Conservation (phyloP, 1,140 invertebrate genomes). For the Diprion similis region DNA sequence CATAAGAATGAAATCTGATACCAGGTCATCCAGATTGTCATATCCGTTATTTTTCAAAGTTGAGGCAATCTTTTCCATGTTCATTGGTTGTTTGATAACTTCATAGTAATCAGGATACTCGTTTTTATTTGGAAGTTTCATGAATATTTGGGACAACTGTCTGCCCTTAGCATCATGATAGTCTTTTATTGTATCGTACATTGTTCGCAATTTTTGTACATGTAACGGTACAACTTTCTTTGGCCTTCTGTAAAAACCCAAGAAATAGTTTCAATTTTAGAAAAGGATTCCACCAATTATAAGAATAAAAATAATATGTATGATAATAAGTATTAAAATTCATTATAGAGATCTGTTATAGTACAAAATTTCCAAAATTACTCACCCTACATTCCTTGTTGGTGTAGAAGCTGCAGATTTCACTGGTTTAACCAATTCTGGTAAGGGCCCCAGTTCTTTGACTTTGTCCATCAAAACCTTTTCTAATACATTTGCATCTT, state of each 20-base stretch:
- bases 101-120: slow-evolving; percentile 99
- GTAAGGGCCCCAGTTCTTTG: slow-evolving; percentile 72
- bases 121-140: slow-evolving; percentile 91
- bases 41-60: slow-evolving; percentile 85
- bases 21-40: slow-evolving; percentile 86
- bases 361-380: slow-evolving; percentile 29
- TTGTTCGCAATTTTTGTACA: slow-evolving; percentile 81
- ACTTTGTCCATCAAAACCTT: slow-evolving; percentile 84
- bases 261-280: slow-evolving; percentile 11
- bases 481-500: slow-evolving; percentile 91
- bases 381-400: slow-evolving; percentile 53
- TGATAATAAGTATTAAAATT: slow-evolving; percentile 9
- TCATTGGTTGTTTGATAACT: slow-evolving; percentile 96
- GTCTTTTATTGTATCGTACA: slow-evolving; percentile 90
- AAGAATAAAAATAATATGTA: not conserved
- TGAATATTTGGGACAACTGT: slow-evolving; percentile 89
- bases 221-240: slow-evolving; percentile 65
- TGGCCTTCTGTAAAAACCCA: slow-evolving; percentile 51
- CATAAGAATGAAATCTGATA: slow-evolving; percentile 95
- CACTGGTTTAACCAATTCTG: slow-evolving; percentile 42
- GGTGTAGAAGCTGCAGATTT: slow-evolving; percentile 52
- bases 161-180: slow-evolving; percentile 88
- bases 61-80: slow-evolving; percentile 93
- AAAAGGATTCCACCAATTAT: not conserved
- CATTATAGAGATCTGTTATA: not conserved